Base-by-base conservation (phyloP, 2,113 vertebrate genomes). In the Heptranchias perlo region DNA sequence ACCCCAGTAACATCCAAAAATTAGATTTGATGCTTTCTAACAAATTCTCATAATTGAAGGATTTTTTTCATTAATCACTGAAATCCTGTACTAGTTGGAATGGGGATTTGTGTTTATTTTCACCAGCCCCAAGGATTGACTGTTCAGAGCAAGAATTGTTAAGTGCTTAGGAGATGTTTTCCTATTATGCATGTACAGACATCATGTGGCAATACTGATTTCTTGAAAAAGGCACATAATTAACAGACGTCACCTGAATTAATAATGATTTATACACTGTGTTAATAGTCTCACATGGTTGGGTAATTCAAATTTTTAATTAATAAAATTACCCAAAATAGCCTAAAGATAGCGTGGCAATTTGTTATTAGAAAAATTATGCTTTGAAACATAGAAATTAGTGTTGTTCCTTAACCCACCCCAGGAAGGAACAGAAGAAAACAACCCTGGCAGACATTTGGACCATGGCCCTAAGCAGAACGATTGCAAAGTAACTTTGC, bases 221-320 rank as follows among this genome's bases (percentile, higher is more conserved):
- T 62, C 35, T 23, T 64, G 44, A 65, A 69, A 69, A 95, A 67
- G n/a, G 7, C 64, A 49, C 10, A 28, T 28, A 95, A 95, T 95
- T 69, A 95, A 95, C 65, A 31, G 44, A 52, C 10, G 65, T 95
- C 94, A 95, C 14, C 65, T 35, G 47, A 95, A 52, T 94, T 94
- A 94, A 65, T 94, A 94, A 11, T 94, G n/a, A 94, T 95, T 95
- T 52, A 95, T 73, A 65, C 52, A 49, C 94, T 31, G 11, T 73
- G 64, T 95, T 52, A 52, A 73, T 95, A 67, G 25, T 35, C 65
- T 95, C 94, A 95, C 25, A 52, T 49, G 10, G 25, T 95, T 73
- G 94, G 25, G 47, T 49, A 95, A 95, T 73, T 69, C 64, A 69
- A 52, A 6, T 49, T 49, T 73, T 95, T 73, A 18, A 39, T 94